Base-by-base conservation (phyloP, 2,113 vertebrate species). In the Harpagus bidentatus region DNA sequence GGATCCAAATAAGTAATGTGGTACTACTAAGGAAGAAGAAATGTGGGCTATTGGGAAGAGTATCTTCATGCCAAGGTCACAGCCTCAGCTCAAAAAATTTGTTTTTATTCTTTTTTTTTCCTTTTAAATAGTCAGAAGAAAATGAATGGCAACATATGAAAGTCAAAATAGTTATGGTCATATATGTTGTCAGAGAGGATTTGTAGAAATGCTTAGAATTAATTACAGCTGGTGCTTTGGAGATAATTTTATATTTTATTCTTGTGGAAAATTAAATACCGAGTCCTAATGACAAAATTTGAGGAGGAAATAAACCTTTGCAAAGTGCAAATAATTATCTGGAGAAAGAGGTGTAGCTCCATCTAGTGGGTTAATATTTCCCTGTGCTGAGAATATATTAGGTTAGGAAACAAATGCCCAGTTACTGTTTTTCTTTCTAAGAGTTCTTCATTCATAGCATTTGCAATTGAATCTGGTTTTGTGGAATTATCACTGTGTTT, bases 361-460 rank as follows among this genome's bases (percentile, higher is more conserved):
- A 98, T 97, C 98, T 98, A 95, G 97, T 97, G 97, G 95, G n/a
- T 22, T 50, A 61, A 42, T 6, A 32, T 91, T 82, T 90, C 26
- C 7, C 29, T 69, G 21, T 34, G 28, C 21, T 40, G 56, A 91
- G 31, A 34, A 10, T 50, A 3, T 16, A 31, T 38, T 42, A 11
- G 8, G 3, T 77, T 12, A 63, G 80, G 52, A 82, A 92, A 47
- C 28, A 72, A 47, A 25, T 16, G 6, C 7, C 23, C 32, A 20
- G 15, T 50, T 66, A n/a, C 0, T 86, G 29, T 13, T 88, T 90
- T 92, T 67, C 29, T 95, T 77, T 77, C 36, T 58, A 53, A 21
- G 28, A 42, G 34, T 77, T 82, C 58, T 80, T 66, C 7, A 16
- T 70, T 92, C 36, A 29, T 42, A 88, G 13, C 15, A 21, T 79